phyloP scores from a whole-genome alignment of 2,113 vertebrate genomes.

The Protobothrops flavoviridis region DNA sequence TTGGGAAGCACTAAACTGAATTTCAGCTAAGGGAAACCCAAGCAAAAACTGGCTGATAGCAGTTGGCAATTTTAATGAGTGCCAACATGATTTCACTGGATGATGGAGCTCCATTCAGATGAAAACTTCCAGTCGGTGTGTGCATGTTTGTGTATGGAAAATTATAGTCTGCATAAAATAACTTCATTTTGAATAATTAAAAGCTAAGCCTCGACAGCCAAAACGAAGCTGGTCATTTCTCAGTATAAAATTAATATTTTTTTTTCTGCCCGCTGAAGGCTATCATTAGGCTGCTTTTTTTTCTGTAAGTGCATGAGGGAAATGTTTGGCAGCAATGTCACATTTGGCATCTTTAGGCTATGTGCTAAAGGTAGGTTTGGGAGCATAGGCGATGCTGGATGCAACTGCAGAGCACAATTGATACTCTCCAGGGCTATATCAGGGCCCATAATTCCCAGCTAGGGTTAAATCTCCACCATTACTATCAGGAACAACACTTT shows the following conservation, averaged over 20 bases:
- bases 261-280: neutral
- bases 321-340: neutral
- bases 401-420: neutral
- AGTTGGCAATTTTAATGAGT: neutral
- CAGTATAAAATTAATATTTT: neutral
- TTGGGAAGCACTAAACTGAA: neutral
- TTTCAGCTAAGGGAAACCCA: neutral
- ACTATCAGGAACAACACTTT: neutral
- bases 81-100: neutral
- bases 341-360: neutral
- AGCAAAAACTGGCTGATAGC: neutral
- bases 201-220: neutral
- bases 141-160: neutral
- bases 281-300: neutral
- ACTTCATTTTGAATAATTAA: neutral
- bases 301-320: neutral
- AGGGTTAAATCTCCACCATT: neutral
- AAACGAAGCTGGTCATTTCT: neutral
- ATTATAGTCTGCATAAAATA: neutral
- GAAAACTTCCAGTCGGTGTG: conserved; percentile 4
- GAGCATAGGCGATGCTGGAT: neutral
- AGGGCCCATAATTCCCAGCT: neutral
- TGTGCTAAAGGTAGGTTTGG: neutral
- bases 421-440: neutral
- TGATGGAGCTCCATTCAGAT: neutral